phyloP scores from a whole-genome alignment of 2,888 invertebrate species.

The Baccha elongata region DNA sequence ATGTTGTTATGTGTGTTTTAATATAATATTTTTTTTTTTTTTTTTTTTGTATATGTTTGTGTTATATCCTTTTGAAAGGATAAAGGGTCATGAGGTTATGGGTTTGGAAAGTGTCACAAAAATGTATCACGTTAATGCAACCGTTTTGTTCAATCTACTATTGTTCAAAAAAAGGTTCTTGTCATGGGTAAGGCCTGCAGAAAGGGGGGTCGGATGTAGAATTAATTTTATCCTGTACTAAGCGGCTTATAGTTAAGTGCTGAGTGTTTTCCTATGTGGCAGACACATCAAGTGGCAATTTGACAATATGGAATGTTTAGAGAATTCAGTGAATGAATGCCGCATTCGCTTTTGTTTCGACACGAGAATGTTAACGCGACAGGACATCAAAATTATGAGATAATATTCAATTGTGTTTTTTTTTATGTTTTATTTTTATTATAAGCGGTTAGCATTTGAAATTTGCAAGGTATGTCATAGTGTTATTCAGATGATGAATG shows the following conservation, averaged over 20 bases:
- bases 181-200: not conserved
- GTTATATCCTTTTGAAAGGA: slow-evolving; percentile 12
- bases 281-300: slow-evolving; percentile 61
- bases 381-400: slow-evolving; percentile 4
- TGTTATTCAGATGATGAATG: slow-evolving; percentile 16
- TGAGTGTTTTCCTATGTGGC: slow-evolving; percentile 44
- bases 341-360: slow-evolving; percentile 39
- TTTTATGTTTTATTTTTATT: not conserved
- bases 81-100: slow-evolving; percentile 26
- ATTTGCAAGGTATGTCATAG: not conserved
- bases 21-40: not conserved
- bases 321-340: slow-evolving; percentile 41
- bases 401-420: slow-evolving; percentile 4
- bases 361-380: slow-evolving; percentile 20
- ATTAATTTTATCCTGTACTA: slow-evolving; percentile 33
- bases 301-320: slow-evolving; percentile 55
- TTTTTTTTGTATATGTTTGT: slow-evolving; percentile 2
- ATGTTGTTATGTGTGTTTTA: slow-evolving; percentile 26
- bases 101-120: slow-evolving; percentile 58
- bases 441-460: not conserved
- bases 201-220: not conserved
- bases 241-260: slow-evolving; percentile 31
- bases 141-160: slow-evolving; percentile 46
- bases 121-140: slow-evolving; percentile 51
- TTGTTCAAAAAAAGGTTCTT: not conserved